These are phyloP conservation scores for Aplysia californica DNA, from an alignment of 1,140 invertebrate genomes.

Conservation along the genomic window DNA sequence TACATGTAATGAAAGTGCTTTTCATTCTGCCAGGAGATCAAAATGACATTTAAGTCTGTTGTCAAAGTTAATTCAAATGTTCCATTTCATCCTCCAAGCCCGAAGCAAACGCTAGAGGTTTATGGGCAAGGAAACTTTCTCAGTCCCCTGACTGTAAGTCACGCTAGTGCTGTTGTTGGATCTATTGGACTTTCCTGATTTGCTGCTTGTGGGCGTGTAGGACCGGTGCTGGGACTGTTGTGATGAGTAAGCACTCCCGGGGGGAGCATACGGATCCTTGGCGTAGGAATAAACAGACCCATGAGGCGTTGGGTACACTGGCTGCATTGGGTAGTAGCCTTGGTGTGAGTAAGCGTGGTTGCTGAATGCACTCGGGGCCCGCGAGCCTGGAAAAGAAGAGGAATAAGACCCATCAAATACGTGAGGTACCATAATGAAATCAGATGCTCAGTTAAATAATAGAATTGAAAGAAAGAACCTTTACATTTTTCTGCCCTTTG, in stretches of 20 bases:
- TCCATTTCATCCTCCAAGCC: too few species aligned
- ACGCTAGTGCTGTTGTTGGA: constrained; percentile 59
- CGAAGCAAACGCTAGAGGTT: constrained; percentile 45
- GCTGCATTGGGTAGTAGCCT: constrained; percentile 62
- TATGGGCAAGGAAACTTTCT: constrained; percentile 53
- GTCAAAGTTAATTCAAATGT: too few species aligned
- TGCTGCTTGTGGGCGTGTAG: constrained; percentile 58
- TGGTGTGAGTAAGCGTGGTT: constrained; percentile 50
- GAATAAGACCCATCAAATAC: too few species aligned
- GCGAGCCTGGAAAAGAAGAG: constrained; percentile 29
- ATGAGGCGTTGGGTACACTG: constrained; percentile 45
- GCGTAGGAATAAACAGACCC: constrained; percentile 40
- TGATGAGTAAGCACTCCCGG: constrained; percentile 30
- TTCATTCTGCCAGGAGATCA: too few species aligned
- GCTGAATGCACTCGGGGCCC: constrained; percentile 41
- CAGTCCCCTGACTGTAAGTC: constrained; percentile 56
- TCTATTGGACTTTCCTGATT: constrained; percentile 55
- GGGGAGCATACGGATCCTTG: constrained; percentile 23
- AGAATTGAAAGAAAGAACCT: too few species aligned
- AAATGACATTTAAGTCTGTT: too few species aligned
- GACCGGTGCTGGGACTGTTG: constrained; percentile 39
- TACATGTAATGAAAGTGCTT: too few species aligned
- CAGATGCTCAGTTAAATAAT: too few species aligned
- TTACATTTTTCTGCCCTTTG: too few species aligned
- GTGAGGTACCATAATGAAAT: too few species aligned